Percentiles rank a stretch among this genome's conserved stretches.
phyloP scores from a whole-genome alignment of 64 coral and sea anemone genomes.

The Pocillopora verrucosa region DNA sequence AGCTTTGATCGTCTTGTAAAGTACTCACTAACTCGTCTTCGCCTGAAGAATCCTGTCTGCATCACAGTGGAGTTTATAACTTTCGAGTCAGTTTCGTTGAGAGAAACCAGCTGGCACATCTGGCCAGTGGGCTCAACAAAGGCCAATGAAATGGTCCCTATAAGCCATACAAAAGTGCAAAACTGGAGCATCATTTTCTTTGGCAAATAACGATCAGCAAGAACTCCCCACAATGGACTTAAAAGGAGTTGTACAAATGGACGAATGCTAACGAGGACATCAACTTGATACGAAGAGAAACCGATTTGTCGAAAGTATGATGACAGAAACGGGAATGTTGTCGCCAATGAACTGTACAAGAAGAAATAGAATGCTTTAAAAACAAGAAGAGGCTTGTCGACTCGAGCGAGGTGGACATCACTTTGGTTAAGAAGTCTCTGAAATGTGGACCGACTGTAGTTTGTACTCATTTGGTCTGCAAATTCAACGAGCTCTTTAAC shows the following conservation, averaged over 20 bases:
- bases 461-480: conserved; percentile 17
- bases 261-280: conserved; percentile 52
- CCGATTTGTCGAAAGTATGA: conserved; percentile 87
- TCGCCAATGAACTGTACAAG: conserved; percentile 69
- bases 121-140: conserved; percentile 91
- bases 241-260: conserved; percentile 64
- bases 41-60: conserved; percentile 84
- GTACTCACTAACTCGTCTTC: conserved; percentile 13
- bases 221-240: conserved; percentile 76
- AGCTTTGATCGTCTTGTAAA: conserved; percentile 24
- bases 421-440: conserved; percentile 24
- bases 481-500: conserved; percentile 25
- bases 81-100: conserved; percentile 57
- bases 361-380: conserved; percentile 92
- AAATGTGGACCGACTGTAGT: background rate
- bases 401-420: conserved; percentile 49
- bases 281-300: conserved; percentile 60
- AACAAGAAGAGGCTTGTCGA: conserved; percentile 74
- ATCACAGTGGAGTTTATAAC: conserved; percentile 78
- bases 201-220: conserved; percentile 65
- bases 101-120: conserved; percentile 70
- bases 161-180: conserved; percentile 79
- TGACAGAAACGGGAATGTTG: conserved; percentile 70
- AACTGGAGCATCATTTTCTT: conserved; percentile 86
- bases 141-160: conserved; percentile 77